Base-by-base conservation (phyloP, 2,797 vertebrate species). In the Lagocephalus sceleratus region DNA sequence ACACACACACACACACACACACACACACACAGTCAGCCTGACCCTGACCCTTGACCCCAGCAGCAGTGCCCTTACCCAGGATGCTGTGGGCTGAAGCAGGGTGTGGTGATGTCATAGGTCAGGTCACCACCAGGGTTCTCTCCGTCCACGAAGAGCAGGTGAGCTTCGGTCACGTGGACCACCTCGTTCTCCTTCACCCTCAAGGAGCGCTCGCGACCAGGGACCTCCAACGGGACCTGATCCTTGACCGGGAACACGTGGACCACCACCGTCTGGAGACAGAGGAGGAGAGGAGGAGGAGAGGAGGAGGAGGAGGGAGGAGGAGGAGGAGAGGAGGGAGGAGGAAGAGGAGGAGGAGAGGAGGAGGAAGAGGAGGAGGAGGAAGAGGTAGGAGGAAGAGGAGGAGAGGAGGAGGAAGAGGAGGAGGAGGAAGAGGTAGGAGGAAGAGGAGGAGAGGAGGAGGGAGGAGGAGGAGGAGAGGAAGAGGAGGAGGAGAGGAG, bases 121-220 rank as follows among this genome's bases (percentile, higher is more conserved):
- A 93, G 80, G 71, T 93, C 92, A 1, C 81, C 79, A 26, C 90
- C 84, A 2, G 89, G 89, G 22, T 90, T 79, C 29, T 91, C 88
- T 3, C 65, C 61, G 83, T 93, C 90, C 16, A 57, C 85, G 79
- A 92, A 93, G 73, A 73, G 66, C 16, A 94, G 86, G 12, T 93
- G 86, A 73, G 60, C 43, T 66, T 73, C 88, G 10, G 88, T 90
- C 64, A 94, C 66, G 60, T 83, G 70, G 54, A 84, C 83, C 63
- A 91, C 83, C 38, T 93, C 88, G 0, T 90, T 91, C 87, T 93
- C 91, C 81, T 77, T 92, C 57, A 93, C 80, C 5, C 76, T 61
- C 63, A 92, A 80, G 20, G 85, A 85, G 23, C 87, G 84, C 5
- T 82, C 47, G 6, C 77, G 83, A 48, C 81, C 87, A 0, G 66